phyloP scores from a whole-genome alignment of 2,113 vertebrate genomes.

The Bubo scandiacus region DNA sequence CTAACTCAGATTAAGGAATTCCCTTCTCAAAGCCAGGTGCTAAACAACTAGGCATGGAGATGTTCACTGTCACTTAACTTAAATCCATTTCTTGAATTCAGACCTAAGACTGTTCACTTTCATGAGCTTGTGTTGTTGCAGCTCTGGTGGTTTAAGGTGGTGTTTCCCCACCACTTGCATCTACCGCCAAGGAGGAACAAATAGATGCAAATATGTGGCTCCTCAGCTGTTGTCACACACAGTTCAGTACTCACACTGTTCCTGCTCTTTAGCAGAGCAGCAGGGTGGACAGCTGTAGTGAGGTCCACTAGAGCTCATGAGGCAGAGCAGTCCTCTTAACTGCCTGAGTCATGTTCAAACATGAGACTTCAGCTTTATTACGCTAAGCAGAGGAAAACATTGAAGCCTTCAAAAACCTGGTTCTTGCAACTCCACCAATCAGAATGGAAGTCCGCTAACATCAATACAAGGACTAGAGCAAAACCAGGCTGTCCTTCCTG shows the following conservation, averaged over 20 bases:
- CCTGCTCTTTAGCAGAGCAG: not conserved
- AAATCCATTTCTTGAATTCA: not conserved
- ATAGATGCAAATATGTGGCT: fast-evolving
- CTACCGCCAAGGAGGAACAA: not conserved
- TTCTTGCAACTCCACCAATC: not conserved
- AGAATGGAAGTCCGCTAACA: not conserved
- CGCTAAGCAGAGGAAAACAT: not conserved
- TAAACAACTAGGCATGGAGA: not conserved
- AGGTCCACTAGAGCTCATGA: not conserved
- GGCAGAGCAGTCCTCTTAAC: not conserved
- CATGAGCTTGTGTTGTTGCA: fast-evolving
- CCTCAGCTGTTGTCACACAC: not conserved
- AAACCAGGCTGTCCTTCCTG: not conserved
- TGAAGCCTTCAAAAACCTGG: not conserved
- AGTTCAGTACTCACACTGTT: not conserved
- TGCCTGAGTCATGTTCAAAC: not conserved
- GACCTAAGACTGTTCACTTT: not conserved
- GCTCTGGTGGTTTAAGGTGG: not conserved
- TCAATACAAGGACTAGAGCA: not conserved
- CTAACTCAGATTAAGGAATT: not conserved
- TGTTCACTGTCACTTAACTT: not conserved
- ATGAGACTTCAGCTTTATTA: not conserved
- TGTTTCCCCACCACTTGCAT: not conserved
- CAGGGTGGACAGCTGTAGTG: not conserved
- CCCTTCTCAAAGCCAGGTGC: not conserved